phyloP scores from a whole-genome alignment of 2,888 invertebrate species.

The Spilosoma lubricipeda region DNA sequence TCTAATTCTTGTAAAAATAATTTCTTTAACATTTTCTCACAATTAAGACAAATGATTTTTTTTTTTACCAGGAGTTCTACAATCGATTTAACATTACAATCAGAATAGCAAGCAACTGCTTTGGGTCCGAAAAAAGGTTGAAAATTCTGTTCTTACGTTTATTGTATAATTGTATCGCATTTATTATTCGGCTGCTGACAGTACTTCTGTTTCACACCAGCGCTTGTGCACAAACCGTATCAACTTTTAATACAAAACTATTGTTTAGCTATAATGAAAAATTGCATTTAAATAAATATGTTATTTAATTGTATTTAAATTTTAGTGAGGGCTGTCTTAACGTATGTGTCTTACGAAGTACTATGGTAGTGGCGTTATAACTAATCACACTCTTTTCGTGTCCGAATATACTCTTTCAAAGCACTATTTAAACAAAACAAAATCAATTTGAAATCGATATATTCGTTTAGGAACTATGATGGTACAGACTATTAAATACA shows the following conservation, averaged over 20 bases:
- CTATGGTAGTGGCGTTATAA: not conserved
- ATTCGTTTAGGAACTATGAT: not conserved
- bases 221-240: constrained; percentile 48
- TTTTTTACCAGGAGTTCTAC: too few relatives aligned
- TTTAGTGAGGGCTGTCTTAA: not conserved
- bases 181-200: constrained; percentile 25
- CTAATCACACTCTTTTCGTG: not conserved
- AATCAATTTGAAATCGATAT: not conserved
- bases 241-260: constrained; percentile 52
- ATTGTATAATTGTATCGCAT: not conserved
- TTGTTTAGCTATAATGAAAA: constrained; percentile 53
- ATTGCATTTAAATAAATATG: constrained; percentile 34
- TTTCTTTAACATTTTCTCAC: too few relatives aligned
- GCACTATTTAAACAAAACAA: not conserved
- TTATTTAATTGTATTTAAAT: constrained; percentile 28
- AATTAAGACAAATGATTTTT: too few relatives aligned
- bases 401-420: not conserved
- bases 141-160: not conserved
- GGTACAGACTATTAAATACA: too few relatives aligned
- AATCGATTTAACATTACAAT: too few relatives aligned
- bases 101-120: not conserved
- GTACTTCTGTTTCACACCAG: constrained; percentile 47
- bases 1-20: not conserved
- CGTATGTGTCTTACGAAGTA: not conserved
- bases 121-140: too few relatives aligned